Base-by-base conservation (phyloP, 2,113 vertebrate genomes). In the Struthidea cinerea region DNA sequence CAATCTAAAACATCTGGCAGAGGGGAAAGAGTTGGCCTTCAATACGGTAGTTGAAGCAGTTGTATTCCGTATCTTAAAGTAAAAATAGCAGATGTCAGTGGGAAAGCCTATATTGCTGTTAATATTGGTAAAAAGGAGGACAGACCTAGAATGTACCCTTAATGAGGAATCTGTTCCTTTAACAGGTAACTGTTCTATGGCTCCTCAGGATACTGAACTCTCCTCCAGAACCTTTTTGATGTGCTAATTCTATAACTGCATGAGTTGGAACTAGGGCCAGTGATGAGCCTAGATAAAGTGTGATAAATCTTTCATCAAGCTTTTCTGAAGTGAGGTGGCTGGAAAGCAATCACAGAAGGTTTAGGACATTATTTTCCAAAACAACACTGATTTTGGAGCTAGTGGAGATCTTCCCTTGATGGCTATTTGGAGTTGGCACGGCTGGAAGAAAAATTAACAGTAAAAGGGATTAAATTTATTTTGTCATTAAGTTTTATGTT, bases 401-500 rank as follows among this genome's bases (percentile, higher is more conserved):
- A 82, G 79, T 49, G 35, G 60, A 39, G 13, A 50, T 74, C 44
- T 94, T 84, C 64, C 13, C 49, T 89, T 67, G n/a, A 41, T 83
- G 42, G 16, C 39, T 85, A 17, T 70, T 74, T 82, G 50, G 39
- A 92, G 37, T 11, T 1, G 2, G 52, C 63, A 11, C 21, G 93
- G 64, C 50, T 96, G 68, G 44, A 86, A 96, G 33, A 91, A 97
- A 91, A 94, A 92, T 39, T 94, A 96, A 80, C 35, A 76, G 39
- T 76, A 96, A 80, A 30, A 68, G 23, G 13, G 92, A 69, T 55
- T 89, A 9, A 83, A 35, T 93, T 94, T 94, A 76, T 35, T 94
- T 96, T 95, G 33, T 75, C 65, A 47, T 89, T 91, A 94, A 84
- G 13, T 91, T 73, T 89, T 79, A 83, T 33, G 50, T 71, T 74